phyloP scores from a whole-genome alignment of 2,797 vertebrate species.

The Halcyon badia region DNA sequence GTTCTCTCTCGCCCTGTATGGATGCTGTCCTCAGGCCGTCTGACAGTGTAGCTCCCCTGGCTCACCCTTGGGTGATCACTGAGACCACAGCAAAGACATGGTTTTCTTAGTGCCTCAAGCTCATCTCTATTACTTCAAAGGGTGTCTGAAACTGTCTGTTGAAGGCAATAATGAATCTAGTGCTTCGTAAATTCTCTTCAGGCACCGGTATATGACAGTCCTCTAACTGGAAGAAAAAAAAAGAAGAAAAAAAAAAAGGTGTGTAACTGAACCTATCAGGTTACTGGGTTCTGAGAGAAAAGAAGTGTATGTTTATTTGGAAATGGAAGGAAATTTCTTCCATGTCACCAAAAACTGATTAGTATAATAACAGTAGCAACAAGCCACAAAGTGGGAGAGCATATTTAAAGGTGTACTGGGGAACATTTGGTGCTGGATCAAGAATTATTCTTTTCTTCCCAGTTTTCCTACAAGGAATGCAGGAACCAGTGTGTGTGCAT shows the following conservation, averaged over 20 bases:
- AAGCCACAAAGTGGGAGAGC: neutral
- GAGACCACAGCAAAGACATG: neutral
- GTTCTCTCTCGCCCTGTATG: neutral
- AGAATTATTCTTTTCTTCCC: neutral
- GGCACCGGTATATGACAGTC: rapidly evolving
- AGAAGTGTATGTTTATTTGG: neutral
- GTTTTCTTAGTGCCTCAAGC: neutral
- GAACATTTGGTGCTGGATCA: neutral
- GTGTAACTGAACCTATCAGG: neutral
- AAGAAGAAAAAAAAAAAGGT: neutral
- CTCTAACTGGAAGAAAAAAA: neutral
- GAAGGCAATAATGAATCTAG: neutral
- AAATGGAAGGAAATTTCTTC: neutral
- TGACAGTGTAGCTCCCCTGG: neutral
- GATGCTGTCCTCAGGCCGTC: neutral
- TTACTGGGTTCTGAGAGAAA: neutral
- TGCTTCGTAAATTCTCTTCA: neutral
- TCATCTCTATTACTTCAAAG: neutral
- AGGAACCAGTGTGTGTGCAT: neutral
- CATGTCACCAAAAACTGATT: neutral
- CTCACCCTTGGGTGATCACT: neutral
- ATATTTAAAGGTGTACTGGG: neutral
- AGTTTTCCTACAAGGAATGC: neutral
- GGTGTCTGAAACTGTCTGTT: neutral
- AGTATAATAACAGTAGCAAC: neutral